These are phyloP conservation scores for Pogonomyrmex californicus DNA, from an alignment of 1,140 invertebrate genomes.

Conservation along the genomic window DNA sequence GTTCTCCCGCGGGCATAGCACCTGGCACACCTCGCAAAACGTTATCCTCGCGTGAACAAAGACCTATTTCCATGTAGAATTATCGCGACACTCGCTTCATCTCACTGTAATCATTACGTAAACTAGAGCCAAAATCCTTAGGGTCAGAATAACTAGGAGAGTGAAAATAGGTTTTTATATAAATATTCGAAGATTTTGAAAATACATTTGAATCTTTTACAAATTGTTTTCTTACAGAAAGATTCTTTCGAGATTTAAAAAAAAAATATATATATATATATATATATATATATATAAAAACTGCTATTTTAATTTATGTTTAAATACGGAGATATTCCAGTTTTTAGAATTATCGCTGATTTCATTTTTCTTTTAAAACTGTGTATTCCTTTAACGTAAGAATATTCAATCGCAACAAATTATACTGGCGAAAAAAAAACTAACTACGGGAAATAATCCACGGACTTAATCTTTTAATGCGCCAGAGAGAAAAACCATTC, in stretches of 20 bases:
- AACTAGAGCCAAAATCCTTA: background rate
- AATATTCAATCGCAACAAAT: slow-evolving; percentile 19
- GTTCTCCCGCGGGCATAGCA: slow-evolving; percentile 30
- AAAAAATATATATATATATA: background rate
- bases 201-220: background rate
- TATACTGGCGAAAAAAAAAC: slow-evolving; percentile 27
- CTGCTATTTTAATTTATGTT: background rate
- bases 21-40: slow-evolving; percentile 52
- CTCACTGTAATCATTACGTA: background rate
- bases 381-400: background rate
- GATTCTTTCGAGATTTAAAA: background rate
- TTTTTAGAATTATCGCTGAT: background rate
- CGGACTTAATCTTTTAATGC: slow-evolving; percentile 3
- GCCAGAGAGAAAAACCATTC: background rate
- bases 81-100: slow-evolving; percentile 19
- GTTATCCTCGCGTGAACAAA: slow-evolving; percentile 52
- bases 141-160: slow-evolving; percentile 1
- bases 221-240: background rate
- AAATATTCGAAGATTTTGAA: background rate
- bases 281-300: background rate
- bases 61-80: slow-evolving; percentile 40
- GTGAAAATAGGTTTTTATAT: background rate
- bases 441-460: background rate
- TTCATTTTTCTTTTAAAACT: background rate
- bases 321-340: background rate